These are phyloP conservation scores for Orthosia gracilis DNA, from an alignment of 2,888 invertebrate species.

Conservation along the genomic window DNA sequence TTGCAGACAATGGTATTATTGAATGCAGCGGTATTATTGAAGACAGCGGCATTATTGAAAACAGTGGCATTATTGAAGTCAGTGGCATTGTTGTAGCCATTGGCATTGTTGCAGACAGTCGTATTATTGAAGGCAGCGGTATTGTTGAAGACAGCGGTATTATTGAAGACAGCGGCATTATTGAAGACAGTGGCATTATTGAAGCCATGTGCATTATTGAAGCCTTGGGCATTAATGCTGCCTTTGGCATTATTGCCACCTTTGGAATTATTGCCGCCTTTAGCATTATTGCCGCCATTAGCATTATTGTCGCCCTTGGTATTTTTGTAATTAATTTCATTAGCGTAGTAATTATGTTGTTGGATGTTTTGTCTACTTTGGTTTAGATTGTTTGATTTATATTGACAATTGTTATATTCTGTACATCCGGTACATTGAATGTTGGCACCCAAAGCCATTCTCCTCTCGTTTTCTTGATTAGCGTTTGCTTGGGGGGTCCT, in stretches of 20 bases:
- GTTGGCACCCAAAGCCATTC: not conserved
- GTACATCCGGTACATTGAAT: too few relatives aligned
- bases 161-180: not conserved
- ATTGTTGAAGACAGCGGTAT: not conserved
- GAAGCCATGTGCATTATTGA: not conserved
- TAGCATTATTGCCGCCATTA: not conserved
- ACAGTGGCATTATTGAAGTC: not conserved
- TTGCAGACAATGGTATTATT: not conserved
- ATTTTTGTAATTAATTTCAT: not conserved
- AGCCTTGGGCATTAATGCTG: not conserved
- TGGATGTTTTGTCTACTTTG: not conserved
- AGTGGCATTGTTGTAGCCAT: not conserved
- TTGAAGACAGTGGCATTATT: not conserved
- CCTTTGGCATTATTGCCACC: not conserved
- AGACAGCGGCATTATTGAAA: not conserved
- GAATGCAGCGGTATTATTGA: not conserved
- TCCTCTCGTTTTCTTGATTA: not conserved
- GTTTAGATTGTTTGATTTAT: not conserved
- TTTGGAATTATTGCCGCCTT: not conserved
- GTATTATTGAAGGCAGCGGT: not conserved
- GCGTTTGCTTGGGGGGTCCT: not conserved
- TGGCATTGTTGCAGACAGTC: not conserved
- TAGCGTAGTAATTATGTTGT: not conserved
- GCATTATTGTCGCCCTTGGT: not conserved
- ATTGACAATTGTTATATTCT: not conserved